phyloP scores from a whole-genome alignment of 2,888 invertebrate species.

The Malthinus seriepunctatus region DNA sequence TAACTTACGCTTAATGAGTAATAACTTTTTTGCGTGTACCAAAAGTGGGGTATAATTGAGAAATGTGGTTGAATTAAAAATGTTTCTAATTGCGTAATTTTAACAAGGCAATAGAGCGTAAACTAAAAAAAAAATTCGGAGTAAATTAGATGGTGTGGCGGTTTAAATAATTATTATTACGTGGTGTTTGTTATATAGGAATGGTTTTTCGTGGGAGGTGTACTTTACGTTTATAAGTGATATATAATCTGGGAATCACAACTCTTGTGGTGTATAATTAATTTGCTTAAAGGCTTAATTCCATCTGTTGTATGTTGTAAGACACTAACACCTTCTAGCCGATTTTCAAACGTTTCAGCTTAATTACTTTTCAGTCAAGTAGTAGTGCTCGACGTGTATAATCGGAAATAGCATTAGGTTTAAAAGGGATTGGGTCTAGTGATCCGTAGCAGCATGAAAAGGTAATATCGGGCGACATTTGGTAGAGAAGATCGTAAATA shows the following conservation, averaged over 20 bases:
- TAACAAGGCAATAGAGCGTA: not conserved
- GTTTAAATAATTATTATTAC: too few species aligned
- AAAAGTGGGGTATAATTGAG: slow-evolving; percentile 1
- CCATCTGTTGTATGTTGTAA: not conserved
- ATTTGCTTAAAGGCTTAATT: slow-evolving; percentile 2
- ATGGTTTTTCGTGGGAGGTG: too few species aligned
- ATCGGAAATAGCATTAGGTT: slow-evolving; percentile 25
- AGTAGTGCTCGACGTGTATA: slow-evolving; percentile 20
- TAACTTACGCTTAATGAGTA: not conserved
- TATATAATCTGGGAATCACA: slow-evolving; percentile 1
- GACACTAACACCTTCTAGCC: slow-evolving; percentile 12
- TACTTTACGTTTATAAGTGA: too few species aligned
- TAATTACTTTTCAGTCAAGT: slow-evolving; percentile 21
- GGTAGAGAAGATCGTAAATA: slow-evolving; percentile 48
- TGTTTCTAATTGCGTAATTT: not conserved
- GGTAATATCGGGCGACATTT: slow-evolving; percentile 44
- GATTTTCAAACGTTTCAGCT: slow-evolving; percentile 19
- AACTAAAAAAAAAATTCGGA: not conserved
- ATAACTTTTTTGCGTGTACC: slow-evolving; percentile 2
- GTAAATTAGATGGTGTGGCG: slow-evolving; percentile 1
- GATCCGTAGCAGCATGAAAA: slow-evolving; percentile 28
- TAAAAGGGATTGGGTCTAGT: slow-evolving; percentile 21
- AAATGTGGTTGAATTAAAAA: slow-evolving; percentile 1
- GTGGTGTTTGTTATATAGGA: too few species aligned
- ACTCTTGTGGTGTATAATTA: slow-evolving; percentile 5